A percentile compares a stretch with the other conserved stretches of the same genome.
Conservation (phyloP, 2,113 vertebrate species). For the Penelope pileata region DNA sequence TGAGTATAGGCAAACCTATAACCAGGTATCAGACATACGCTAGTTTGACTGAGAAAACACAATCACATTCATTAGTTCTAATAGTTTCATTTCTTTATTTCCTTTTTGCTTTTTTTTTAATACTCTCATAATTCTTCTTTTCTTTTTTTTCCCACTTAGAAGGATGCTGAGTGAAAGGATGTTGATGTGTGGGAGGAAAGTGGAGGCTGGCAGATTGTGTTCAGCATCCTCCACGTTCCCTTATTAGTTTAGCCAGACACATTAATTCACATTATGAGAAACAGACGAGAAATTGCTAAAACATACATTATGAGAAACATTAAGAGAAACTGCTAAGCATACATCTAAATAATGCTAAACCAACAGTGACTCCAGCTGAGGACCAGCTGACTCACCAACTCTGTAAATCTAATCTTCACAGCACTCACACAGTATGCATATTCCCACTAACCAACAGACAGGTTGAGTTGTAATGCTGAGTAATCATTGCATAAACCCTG, state of each 20-base stretch:
- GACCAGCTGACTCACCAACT: constrained; percentile 50
- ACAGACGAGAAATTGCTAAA: constrained; percentile 62
- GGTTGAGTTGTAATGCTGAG: constrained; percentile 20
- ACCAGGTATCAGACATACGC: neutral
- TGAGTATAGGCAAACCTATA: neutral
- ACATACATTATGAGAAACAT: constrained; percentile 48
- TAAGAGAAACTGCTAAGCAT: constrained; percentile 35
- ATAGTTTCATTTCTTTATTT: neutral
- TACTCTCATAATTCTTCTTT: neutral
- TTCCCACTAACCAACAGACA: neutral
- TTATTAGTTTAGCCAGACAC: constrained; percentile 59
- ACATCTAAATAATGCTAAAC: constrained; percentile 57
- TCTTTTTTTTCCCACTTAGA: neutral
- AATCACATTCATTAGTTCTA: neutral
- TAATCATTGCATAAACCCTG: neutral
- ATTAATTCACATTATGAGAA: constrained; percentile 62
- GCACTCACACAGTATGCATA: neutral
- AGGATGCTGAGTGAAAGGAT: neutral
- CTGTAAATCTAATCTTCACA: neutral
- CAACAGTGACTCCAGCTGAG: constrained; percentile 47
- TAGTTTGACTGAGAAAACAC: neutral
- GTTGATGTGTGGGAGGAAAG: neutral
- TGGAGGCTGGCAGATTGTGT: neutral
- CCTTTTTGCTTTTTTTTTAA: neutral
- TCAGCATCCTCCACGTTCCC: constrained; percentile 21